Percentiles rank a stretch among this genome's conserved stretches.
Conservation (phyloP, 2,888 invertebrate species). For the Paralinhomoeus sp. region DNA sequence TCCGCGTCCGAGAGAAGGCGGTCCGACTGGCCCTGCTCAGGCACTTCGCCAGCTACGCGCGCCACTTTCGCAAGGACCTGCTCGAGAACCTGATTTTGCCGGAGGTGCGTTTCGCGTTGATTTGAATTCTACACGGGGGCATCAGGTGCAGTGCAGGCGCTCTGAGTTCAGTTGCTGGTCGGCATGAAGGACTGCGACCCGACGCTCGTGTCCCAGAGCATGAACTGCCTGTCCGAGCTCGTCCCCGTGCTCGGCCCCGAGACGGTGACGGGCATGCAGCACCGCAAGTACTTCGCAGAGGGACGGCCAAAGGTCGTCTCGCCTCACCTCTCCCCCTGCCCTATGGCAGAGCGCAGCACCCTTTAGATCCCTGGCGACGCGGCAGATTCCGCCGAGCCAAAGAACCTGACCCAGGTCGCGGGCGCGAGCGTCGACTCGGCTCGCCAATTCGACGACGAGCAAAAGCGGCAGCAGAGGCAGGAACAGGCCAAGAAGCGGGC, state of each 20-base stretch:
- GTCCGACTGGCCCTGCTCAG: constrained; percentile 51
- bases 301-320: constrained; percentile 46
- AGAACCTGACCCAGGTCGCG: too few species aligned
- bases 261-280: constrained; percentile 52
- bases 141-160: too few species aligned
- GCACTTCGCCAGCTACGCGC: constrained; percentile 51
- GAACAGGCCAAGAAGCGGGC: too few species aligned
- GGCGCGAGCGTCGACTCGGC: too few species aligned
- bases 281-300: constrained; percentile 57
- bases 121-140: too few species aligned
- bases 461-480: too few species aligned
- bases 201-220: constrained; percentile 51
- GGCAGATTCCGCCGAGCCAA: too few species aligned
- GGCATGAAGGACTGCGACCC: constrained; percentile 70
- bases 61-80: constrained; percentile 49
- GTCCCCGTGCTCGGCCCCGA: constrained; percentile 61
- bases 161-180: constrained; percentile 40
- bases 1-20: constrained; percentile 60
- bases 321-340: too few species aligned
- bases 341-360: too few species aligned
- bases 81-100: constrained; percentile 54
- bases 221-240: constrained; percentile 55
- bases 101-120: constrained; percentile 36
- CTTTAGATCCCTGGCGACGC: too few species aligned
- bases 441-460: too few species aligned